Evolutionary conservation across 1,140 invertebrate genomes (phyloP).

Genomic region (Cataglyphis hispanica): DNA sequence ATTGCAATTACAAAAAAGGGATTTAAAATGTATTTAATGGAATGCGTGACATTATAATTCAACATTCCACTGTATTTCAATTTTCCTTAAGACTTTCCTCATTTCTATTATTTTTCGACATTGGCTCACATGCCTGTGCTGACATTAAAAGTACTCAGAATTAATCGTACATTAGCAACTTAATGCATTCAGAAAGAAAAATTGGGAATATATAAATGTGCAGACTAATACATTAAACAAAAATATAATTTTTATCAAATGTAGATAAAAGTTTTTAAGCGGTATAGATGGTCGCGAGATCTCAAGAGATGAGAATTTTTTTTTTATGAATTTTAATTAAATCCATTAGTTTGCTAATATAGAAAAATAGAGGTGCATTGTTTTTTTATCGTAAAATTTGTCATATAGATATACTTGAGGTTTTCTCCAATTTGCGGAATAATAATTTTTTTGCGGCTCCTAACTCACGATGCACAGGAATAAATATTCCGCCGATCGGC

Average conservation of each 20-base stretch:
- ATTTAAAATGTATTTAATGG: not conserved
- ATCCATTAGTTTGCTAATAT: not conserved
- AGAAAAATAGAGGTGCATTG: not conserved
- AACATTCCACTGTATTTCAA: not conserved
- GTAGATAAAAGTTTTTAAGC: not conserved
- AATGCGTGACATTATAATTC: not conserved
- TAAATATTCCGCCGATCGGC: not conserved
- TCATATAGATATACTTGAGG: not conserved
- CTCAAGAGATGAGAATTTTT: slow-evolving; percentile 8
- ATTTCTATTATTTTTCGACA: not conserved
- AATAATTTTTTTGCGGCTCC: slow-evolving; percentile 29
- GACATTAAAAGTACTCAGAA: not conserved
- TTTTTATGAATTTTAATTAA: not conserved
- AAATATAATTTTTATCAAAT: not conserved
- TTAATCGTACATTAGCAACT: not conserved
- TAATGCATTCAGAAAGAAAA: not conserved
- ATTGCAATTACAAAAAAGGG: slow-evolving; percentile 23
- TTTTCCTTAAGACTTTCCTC: not conserved
- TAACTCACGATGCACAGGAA: not conserved
- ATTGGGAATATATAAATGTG: not conserved
- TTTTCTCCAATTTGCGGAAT: not conserved
- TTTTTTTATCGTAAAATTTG: not conserved
- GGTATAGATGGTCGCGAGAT: not conserved
- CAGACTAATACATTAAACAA: not conserved
- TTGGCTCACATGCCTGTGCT: not conserved